Evolutionary conservation across 2,113 vertebrate genomes (phyloP), one percentile per base, ranked within the genome.

Genomic region (Galeopterus variegatus): DNA sequence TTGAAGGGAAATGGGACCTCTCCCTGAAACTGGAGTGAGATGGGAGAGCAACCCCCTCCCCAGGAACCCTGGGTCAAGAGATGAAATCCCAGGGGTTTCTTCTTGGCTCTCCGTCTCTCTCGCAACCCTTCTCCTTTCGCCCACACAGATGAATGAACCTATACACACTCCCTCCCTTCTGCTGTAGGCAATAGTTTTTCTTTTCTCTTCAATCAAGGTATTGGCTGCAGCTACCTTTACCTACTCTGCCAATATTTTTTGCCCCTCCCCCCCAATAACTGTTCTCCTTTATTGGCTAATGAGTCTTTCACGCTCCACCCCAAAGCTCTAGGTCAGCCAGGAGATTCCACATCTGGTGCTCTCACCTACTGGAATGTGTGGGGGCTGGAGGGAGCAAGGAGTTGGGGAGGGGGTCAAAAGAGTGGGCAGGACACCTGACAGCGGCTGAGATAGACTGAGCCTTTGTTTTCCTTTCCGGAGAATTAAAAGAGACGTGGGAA

Each of bases 391-490:
- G 36, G 64, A 94, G 72, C 70, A 90, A 77, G 41, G 90, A 69
- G n/a, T 45, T 62, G 56, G 64, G 14, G 41, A 41, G 50, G 19
- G 18, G 67, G 70, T 72, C 21, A 41, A 82, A 93, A 85, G 95
- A 95, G 95, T 77, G 84, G 94, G 73, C 65, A 94, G 89, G 94
- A 96, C 98, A 98, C 97, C 97, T 97, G 97, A 96, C 94, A 69
- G 77, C 64, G 93, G 82, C 77, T 79, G 54, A 79, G 94, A 98
- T 12, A 98, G 87, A 97, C 50, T 24, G 76, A 36, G 92, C 73
- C 96, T 98, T 98, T 98, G 98, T 98, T 90, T 95, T 94, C 67
- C 62, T 94, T 96, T 87, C 90, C 18, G 14, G 93, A 90, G 95
- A 97, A 94, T 36, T 70, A 95, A 87, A 91, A 56, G 62, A 80